Conservation (phyloP, 2,888 invertebrate species). For the Syrista parreyssii region DNA sequence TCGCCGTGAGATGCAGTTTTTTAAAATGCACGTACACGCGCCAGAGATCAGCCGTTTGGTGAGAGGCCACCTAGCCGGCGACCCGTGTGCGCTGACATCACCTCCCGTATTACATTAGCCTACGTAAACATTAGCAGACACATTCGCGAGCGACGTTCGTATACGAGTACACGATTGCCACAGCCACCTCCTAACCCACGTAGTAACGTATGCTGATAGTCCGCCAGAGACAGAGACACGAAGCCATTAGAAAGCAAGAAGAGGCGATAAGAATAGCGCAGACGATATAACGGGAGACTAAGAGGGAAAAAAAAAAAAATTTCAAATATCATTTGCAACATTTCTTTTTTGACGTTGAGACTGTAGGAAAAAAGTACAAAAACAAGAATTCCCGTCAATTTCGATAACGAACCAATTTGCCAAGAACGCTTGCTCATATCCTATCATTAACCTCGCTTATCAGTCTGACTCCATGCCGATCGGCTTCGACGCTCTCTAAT, state of each 20-base stretch:
- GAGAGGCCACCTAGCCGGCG: neutral
- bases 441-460: neutral
- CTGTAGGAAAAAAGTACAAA: neutral
- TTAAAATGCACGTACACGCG: neutral
- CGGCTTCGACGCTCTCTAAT: neutral
- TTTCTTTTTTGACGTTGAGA: neutral
- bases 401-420: neutral
- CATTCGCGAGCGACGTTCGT: conserved; percentile 8
- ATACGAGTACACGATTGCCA: neutral
- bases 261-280: conserved; percentile 2
- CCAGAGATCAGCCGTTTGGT: neutral
- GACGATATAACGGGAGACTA: conserved; percentile 1
- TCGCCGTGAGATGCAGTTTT: neutral
- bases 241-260: neutral
- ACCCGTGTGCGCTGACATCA: conserved; percentile 49
- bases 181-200: neutral
- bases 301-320: neutral
- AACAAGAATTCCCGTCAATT: neutral
- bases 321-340: no score
- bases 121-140: conserved; percentile 48
- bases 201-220: neutral
- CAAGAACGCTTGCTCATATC: neutral
- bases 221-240: neutral
- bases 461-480: neutral
- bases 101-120: conserved; percentile 54